A percentile compares a stretch with the other conserved stretches of the same genome.
Conservation (phyloP, 2,113 vertebrate genomes). For the Phalacrocorax carbo region DNA sequence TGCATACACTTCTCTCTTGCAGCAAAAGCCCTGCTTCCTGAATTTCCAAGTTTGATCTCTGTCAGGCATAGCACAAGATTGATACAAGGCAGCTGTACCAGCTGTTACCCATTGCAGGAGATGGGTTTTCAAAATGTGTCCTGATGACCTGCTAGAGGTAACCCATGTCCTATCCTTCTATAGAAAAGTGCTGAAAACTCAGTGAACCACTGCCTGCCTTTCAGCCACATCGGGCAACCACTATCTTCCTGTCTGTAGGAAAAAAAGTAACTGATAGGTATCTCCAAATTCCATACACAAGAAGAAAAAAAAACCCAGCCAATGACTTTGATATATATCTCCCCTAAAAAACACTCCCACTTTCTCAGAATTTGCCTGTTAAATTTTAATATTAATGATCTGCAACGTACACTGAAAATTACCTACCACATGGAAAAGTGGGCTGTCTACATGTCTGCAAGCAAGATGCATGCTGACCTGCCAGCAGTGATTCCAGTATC, state of each 20-base stretch:
- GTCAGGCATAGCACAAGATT: neutral
- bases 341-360: neutral
- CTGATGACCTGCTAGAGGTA: neutral
- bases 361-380: neutral
- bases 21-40: neutral
- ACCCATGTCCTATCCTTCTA: neutral
- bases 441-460: neutral
- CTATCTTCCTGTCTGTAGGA: neutral
- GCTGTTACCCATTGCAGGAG: neutral
- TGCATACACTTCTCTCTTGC: neutral
- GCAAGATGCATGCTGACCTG: neutral
- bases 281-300: neutral
- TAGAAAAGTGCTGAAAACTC: neutral
- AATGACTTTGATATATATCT: neutral
- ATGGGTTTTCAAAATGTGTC: neutral
- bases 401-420: neutral
- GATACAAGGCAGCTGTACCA: neutral
- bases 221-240: neutral
- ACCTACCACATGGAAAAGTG: neutral
- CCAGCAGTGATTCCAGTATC: neutral
- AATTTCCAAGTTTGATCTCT: neutral
- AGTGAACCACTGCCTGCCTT: neutral
- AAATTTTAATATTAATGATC: neutral
- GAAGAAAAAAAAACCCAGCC: neutral
- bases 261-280: neutral